These are phyloP conservation scores for Acanthopagrus latus DNA, from an alignment of 2,797 vertebrate species.

Conservation along the genomic window DNA sequence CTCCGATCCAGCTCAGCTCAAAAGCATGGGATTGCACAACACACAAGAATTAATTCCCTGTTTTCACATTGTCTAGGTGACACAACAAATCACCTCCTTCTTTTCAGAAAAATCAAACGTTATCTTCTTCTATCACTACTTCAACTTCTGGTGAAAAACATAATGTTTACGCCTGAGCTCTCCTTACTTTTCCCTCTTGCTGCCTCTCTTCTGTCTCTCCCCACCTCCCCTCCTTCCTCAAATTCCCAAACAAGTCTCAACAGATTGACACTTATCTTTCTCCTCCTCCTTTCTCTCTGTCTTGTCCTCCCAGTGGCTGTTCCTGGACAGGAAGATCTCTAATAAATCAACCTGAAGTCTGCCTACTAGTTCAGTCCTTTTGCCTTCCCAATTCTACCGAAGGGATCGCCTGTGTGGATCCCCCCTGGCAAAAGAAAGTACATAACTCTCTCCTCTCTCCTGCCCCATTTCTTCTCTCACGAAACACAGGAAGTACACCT, in stretches of 20 bases:
- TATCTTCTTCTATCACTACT: constrained; percentile 21
- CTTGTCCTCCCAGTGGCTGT: constrained; percentile 57
- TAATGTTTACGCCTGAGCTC: constrained; percentile 76
- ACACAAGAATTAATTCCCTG: constrained; percentile 65
- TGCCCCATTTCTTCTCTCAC: constrained; percentile 68
- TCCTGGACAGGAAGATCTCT: constrained; percentile 42
- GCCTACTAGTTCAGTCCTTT: constrained; percentile 41
- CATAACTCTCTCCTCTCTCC: constrained; percentile 54
- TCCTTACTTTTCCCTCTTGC: constrained; percentile 63
- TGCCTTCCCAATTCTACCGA: constrained; percentile 30
- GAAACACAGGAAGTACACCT: constrained; percentile 86
- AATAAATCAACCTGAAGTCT: constrained; percentile 58
- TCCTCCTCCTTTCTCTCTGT: constrained; percentile 75
- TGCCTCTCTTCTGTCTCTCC: constrained; percentile 44
- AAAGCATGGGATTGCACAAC: constrained; percentile 82
- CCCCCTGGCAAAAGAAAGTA: constrained; percentile 37
- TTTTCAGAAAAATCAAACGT: constrained; percentile 36
- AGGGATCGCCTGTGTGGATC: constrained; percentile 41
- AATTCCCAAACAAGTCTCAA: constrained; percentile 91
- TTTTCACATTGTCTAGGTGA: constrained; percentile 64
- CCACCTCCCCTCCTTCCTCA: constrained; percentile 81
- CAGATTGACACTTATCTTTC: constrained; percentile 87
- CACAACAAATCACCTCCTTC: constrained; percentile 49
- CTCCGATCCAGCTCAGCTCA: constrained; percentile 63
- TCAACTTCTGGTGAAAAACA: constrained; percentile 46